Evolutionary conservation across 30 jellyfish, hydroid and myxozoan species (phyloP).

Genomic region (Nemopilema nomurai): DNA sequence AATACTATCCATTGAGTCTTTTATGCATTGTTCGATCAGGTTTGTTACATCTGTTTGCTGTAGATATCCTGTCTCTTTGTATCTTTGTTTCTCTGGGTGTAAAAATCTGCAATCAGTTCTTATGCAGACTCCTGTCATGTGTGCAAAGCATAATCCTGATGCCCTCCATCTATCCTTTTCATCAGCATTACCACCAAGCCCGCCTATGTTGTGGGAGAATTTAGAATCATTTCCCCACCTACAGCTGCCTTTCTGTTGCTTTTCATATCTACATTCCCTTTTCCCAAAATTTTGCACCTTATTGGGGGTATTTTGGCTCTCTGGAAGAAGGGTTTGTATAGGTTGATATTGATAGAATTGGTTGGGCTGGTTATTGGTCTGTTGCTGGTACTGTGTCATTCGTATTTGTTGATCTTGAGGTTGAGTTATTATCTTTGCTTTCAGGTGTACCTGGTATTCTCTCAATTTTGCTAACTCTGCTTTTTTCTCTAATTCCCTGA

Average conservation of each 20-base stretch:
- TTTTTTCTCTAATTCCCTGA: slow-evolving; percentile 16
- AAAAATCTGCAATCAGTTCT: neutral
- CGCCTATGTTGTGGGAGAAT: slow-evolving; percentile 28
- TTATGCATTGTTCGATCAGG: slow-evolving; percentile 6
- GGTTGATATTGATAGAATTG: neutral
- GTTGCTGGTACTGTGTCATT: neutral
- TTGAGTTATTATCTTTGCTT: neutral
- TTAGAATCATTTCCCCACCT: slow-evolving; percentile 16
- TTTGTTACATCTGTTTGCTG: neutral
- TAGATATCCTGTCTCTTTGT: neutral
- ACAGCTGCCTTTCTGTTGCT: slow-evolving; percentile 19
- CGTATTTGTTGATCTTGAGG: neutral
- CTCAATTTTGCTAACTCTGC: slow-evolving; percentile 24
- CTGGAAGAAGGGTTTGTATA: neutral
- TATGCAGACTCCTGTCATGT: slow-evolving; percentile 6
- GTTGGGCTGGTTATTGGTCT: neutral
- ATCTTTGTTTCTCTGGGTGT: slow-evolving; percentile 20
- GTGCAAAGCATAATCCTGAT: slow-evolving; percentile 15
- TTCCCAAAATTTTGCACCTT: slow-evolving; percentile 15
- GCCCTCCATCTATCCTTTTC: slow-evolving; percentile 22
- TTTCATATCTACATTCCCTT: slow-evolving; percentile 32
- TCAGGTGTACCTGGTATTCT: slow-evolving; percentile 15
- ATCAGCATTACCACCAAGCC: neutral
- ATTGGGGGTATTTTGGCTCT: neutral
- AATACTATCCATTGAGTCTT: slow-evolving; percentile 8